Conservation (phyloP, 2,113 vertebrate species). For the Grantiella picta region DNA sequence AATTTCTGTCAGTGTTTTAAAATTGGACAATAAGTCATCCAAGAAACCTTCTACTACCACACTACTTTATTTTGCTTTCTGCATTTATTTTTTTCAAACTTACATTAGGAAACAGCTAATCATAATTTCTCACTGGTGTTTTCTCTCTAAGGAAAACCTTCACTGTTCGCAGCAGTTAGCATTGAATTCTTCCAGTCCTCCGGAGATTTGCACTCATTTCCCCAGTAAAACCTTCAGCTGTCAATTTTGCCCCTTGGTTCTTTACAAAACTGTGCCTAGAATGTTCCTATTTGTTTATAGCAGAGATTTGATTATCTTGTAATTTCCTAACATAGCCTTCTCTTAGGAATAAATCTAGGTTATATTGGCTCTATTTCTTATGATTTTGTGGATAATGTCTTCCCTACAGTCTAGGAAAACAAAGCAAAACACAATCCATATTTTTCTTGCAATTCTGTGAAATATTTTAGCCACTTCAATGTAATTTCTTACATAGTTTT, state of each 20-base stretch:
- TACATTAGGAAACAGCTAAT: constrained; percentile 1
- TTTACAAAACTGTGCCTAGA: constrained; percentile 4
- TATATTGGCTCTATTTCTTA: constrained; percentile 33
- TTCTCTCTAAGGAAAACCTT: constrained; percentile 26
- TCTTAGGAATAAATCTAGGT: constrained; percentile 44
- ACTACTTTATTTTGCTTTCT: background rate
- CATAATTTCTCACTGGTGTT: constrained; percentile 3
- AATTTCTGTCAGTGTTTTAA: constrained; percentile 15
- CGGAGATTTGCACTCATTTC: constrained; percentile 47
- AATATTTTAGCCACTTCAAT: background rate
- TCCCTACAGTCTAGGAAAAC: constrained; percentile 25
- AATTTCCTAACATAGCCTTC: constrained; percentile 39
- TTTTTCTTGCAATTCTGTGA: background rate
- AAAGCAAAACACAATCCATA: background rate
- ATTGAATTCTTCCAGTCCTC: constrained; percentile 5
- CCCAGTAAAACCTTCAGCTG: constrained; percentile 8
- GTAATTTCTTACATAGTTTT: background rate
- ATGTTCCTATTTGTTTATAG: constrained; percentile 28
- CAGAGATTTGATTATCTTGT: constrained; percentile 31
- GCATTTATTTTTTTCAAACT: background rate
- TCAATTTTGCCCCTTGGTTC: constrained; percentile 16
- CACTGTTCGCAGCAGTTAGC: constrained; percentile 2
- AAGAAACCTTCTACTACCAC: background rate
- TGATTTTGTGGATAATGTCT: constrained; percentile 15
- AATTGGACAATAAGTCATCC: background rate